These are phyloP conservation scores for Maniola jurtina DNA, from an alignment of 1,140 invertebrate species.

Conservation along the genomic window DNA sequence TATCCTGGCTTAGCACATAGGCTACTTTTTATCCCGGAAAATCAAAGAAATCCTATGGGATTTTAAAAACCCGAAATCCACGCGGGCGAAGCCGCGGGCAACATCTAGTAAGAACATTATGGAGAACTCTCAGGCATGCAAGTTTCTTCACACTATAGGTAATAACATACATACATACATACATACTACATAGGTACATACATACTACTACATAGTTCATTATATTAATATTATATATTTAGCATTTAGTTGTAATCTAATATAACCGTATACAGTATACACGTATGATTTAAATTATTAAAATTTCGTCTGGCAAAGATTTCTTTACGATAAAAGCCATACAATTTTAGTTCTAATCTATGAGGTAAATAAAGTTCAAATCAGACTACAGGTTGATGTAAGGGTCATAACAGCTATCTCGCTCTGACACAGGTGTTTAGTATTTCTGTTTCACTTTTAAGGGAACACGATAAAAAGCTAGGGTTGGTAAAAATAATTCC, in stretches of 20 bases:
- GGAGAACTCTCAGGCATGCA: too few species aligned
- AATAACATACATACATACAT: too few species aligned
- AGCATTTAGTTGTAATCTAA: background rate
- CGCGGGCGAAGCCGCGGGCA: too few species aligned
- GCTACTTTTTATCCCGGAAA: too few species aligned
- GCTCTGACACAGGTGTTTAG: background rate
- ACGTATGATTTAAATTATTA: background rate
- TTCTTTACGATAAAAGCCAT: background rate
- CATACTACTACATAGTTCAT: too few species aligned
- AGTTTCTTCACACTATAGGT: too few species aligned
- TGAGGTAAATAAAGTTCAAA: background rate
- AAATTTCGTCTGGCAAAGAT: background rate
- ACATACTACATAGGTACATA: too few species aligned
- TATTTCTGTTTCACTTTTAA: background rate
- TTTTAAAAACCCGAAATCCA: too few species aligned
- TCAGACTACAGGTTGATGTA: background rate
- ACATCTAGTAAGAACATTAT: too few species aligned
- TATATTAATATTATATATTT: too few species aligned
- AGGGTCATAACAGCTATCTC: background rate
- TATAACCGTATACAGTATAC: background rate
- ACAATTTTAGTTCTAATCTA: background rate
- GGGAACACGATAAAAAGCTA: constrained; percentile 4
- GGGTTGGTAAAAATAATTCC: background rate
- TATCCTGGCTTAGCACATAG: too few species aligned
- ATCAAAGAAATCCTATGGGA: too few species aligned